Evolutionary conservation across 2,113 vertebrate species (phyloP), one percentile per base, ranked within the genome.

Genomic region (Cryptomyrus ogoouensis): DNA sequence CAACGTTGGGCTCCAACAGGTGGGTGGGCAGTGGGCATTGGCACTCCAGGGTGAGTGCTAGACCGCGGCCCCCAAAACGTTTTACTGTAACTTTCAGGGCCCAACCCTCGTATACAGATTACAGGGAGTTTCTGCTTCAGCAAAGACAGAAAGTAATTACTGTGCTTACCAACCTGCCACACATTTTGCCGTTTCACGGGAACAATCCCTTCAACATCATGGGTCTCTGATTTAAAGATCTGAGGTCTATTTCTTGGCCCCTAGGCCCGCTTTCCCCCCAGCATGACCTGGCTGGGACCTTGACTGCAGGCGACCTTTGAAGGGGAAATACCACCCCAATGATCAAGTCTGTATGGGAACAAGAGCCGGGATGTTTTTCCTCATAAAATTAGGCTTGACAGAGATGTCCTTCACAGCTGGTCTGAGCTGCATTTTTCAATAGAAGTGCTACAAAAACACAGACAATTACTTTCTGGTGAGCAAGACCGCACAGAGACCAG

Each of bases 371-470:
- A 77, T 77, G 31, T 35, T 77, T 77, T 35, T 77, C 35, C 35
- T 50, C 21, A 0, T 83, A 90, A 93, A 88, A 89, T 52, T 84
- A 62, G 87, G 87, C 52, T 88, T 39, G 27, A 35, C 35, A 42
- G 66, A 77, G 35, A 77, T 77, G 70, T 77, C 10, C 31, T 39
- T 77, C 35, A 77, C 70, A 77, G 70, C 74, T 39, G 35, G 17
- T 7, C 74, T 80, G 74, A 80, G 74, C 13, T 80, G 74, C 13
- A 80, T 19, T 80, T 80, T 42, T 39, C 35, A 80, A 80, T 2
- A 80, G 35, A 39, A 80, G 74, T 39, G 35, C 31, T 39, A 39
- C 31, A 39, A 39, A 39, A 77, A 77, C 31, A 13, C 27, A 80
- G 12, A 77, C 3, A 74, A 77, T 77, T 31, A 19, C 74, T 42